These are phyloP conservation scores for Atta colombica DNA, from an alignment of 1,140 invertebrate species.

Conservation along the genomic window DNA sequence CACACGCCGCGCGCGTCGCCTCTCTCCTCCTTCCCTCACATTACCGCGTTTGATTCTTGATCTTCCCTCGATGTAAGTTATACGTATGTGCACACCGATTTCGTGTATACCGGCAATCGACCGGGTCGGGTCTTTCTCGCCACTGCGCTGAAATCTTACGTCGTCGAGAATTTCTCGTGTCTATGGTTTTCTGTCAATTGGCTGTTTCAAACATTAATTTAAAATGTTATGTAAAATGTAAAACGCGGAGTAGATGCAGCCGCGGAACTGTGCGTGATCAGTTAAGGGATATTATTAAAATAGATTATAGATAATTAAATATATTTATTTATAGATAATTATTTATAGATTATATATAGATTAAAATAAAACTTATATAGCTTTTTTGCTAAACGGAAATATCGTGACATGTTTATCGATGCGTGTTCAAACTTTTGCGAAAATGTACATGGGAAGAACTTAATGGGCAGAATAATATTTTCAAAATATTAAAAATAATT, in stretches of 20 bases:
- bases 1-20: slow-evolving; percentile 51
- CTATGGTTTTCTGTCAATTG: slow-evolving; percentile 39
- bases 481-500: too few species aligned
- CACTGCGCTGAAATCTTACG: slow-evolving; percentile 4
- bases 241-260: slow-evolving; percentile 19
- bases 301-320: too few species aligned
- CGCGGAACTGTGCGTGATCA: background rate
- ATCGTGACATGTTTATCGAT: background rate
- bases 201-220: slow-evolving; percentile 29
- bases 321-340: too few species aligned
- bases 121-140: background rate
- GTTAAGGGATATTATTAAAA: background rate
- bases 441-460: background rate
- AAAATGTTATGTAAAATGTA: slow-evolving; percentile 22
- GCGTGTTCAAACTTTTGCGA: background rate
- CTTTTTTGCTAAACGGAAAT: background rate
- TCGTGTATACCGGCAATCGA: slow-evolving; percentile 3
- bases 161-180: slow-evolving; percentile 10
- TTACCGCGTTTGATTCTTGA: slow-evolving; percentile 44
- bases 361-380: background rate
- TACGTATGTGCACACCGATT: slow-evolving; percentile 10
- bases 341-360: too few species aligned
- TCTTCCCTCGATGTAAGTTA: background rate
- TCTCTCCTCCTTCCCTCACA: slow-evolving; percentile 14
- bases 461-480: too few species aligned